Conservation (phyloP, 1,140 invertebrate genomes). For the Cyrtorhinus lividipennis region DNA sequence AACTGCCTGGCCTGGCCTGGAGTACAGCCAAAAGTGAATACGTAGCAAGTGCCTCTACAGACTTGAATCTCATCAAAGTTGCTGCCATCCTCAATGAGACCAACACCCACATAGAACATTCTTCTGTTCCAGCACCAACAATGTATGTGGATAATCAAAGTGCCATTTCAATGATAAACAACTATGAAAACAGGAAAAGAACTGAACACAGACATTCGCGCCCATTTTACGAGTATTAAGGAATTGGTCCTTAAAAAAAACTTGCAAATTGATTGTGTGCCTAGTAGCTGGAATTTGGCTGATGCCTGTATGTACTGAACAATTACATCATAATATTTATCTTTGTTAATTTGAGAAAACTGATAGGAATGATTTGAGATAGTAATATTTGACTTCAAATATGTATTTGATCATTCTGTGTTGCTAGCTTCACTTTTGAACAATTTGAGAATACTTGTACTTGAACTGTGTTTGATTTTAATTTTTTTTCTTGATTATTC, state of each 20-base stretch:
- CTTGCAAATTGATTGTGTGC: not conserved
- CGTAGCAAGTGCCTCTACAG: not conserved
- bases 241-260: not conserved
- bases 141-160: slow-evolving; percentile 12
- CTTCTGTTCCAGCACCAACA: not conserved
- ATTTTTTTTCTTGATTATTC: not conserved
- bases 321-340: not conserved
- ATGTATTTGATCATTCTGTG: too few relatives aligned
- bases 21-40: slow-evolving; percentile 8
- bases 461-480: not conserved
- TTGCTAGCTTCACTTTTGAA: too few relatives aligned
- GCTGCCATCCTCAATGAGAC: not conserved
- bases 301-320: slow-evolving; percentile 3
- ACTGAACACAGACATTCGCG: too few relatives aligned
- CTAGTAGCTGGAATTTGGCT: not conserved
- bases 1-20: not conserved
- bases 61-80: not conserved
- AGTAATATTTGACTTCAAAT: too few relatives aligned
- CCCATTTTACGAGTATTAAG: too few relatives aligned
- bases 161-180: slow-evolving; percentile 7
- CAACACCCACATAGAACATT: not conserved
- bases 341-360: not conserved
- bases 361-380: not conserved
- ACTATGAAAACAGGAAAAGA: slow-evolving; percentile 6
- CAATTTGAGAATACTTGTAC: too few relatives aligned